Evolutionary conservation across 2,888 invertebrate genomes (phyloP).

Genomic region (Eugnorisma glareosa): DNA sequence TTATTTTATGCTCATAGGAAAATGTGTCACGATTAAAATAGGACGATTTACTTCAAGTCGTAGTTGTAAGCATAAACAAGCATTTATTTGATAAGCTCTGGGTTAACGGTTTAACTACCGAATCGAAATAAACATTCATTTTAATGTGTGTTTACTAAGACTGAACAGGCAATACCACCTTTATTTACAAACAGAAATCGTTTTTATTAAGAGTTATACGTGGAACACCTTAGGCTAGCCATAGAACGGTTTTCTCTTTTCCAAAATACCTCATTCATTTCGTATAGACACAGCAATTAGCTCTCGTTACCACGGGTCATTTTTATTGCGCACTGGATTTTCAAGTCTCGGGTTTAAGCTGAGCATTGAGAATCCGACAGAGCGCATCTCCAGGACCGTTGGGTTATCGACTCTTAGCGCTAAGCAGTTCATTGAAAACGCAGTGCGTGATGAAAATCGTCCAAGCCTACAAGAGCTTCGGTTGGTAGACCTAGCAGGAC

Average conservation of each 20-base stretch:
- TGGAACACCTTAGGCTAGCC: neutral
- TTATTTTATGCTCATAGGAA: neutral
- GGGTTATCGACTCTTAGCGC: neutral
- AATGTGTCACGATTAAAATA: neutral
- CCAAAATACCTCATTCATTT: neutral
- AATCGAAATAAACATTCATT: neutral
- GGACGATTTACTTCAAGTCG: conserved; percentile 9
- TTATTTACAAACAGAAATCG: neutral
- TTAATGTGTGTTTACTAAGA: neutral
- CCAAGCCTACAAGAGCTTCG: neutral
- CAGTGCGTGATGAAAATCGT: neutral
- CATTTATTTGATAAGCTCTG: neutral
- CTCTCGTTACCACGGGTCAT: neutral
- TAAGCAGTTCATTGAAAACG: neutral
- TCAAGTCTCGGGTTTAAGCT: neutral
- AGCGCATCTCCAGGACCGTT: neutral
- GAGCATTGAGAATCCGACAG: neutral
- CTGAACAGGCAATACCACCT: neutral
- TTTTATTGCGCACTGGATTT: neutral
- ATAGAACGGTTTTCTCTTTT: neutral
- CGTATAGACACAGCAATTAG: neutral
- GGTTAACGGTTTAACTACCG: neutral
- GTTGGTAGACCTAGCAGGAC: neutral
- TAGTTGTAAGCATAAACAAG: neutral
- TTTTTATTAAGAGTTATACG: neutral